Conservation (phyloP, 2,113 vertebrate species). For the Mugil cephalus region DNA sequence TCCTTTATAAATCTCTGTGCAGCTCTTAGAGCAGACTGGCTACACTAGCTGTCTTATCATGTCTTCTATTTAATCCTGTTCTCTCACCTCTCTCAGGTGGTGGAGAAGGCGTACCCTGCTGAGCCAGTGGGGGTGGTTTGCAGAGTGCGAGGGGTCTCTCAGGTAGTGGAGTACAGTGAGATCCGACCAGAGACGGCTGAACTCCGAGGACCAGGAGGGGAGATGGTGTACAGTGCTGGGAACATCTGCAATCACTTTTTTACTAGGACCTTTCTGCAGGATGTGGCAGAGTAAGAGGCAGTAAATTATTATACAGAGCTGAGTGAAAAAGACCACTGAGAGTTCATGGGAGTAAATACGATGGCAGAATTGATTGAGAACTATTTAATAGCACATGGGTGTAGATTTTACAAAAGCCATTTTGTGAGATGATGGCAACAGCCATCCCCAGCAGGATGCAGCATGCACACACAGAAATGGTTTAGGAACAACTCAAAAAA, state of each 20-base stretch:
- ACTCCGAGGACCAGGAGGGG: conserved; percentile 75
- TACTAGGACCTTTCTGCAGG: conserved; percentile 88
- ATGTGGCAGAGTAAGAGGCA: conserved; percentile 85
- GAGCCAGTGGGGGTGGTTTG: conserved; percentile 96
- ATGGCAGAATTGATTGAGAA: too few relatives aligned
- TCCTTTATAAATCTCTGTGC: too few relatives aligned
- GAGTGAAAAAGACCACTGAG: neutral
- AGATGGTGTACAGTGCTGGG: conserved; percentile 87
- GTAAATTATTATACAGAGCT: neutral
- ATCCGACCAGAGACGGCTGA: conserved; percentile 82
- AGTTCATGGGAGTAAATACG: too few relatives aligned
- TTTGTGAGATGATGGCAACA: too few relatives aligned
- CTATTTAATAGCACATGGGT: too few relatives aligned
- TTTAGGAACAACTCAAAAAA: too few relatives aligned
- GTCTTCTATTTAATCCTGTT: neutral
- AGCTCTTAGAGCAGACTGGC: too few relatives aligned
- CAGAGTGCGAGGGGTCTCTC: conserved; percentile 85
- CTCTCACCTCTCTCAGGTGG: conserved; percentile 85
- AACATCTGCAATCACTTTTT: conserved; percentile 99
- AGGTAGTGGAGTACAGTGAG: conserved; percentile 98
- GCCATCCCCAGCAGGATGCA: too few relatives aligned
- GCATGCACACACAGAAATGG: too few relatives aligned
- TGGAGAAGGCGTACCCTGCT: conserved; percentile 88
- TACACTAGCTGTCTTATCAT: neutral
- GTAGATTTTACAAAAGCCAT: too few relatives aligned